These are phyloP conservation scores for Ochotona princeps DNA, from an alignment of 2,113 vertebrate genomes.

Conservation along the genomic window DNA sequence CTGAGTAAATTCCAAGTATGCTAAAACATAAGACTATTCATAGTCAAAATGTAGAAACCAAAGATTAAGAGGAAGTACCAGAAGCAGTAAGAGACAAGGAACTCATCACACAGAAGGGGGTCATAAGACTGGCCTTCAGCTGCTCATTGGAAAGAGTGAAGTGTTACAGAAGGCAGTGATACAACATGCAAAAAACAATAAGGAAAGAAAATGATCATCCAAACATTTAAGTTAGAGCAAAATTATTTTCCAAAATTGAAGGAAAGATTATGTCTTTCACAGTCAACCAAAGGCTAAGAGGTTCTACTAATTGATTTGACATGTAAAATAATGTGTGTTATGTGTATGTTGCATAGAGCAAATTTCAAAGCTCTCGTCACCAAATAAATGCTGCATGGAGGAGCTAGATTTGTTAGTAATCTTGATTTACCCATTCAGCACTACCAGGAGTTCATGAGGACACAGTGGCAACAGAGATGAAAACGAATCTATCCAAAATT, in stretches of 20 bases:
- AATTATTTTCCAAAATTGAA: background rate
- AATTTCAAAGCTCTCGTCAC: conserved; percentile 21
- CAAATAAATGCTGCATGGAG: background rate
- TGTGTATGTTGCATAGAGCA: background rate
- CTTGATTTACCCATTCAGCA: background rate
- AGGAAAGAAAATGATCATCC: background rate
- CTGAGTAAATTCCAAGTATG: background rate
- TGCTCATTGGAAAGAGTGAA: background rate
- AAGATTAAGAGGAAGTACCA: background rate
- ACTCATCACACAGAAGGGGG: background rate
- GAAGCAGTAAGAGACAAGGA: background rate
- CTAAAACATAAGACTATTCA: background rate
- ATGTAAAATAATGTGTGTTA: background rate
- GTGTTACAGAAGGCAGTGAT: background rate
- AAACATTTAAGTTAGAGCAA: background rate
- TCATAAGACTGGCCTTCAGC: no score
- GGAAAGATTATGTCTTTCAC: background rate
- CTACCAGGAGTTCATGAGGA: background rate
- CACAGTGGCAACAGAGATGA: background rate
- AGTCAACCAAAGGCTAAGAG: background rate
- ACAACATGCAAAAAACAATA: background rate
- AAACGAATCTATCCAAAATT: background rate
- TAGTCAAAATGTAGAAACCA: background rate
- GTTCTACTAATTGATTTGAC: background rate
- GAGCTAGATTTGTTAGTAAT: background rate